Evolutionary conservation across 2,888 invertebrate genomes (phyloP).

Genomic region (Drosophila mercatorum): DNA sequence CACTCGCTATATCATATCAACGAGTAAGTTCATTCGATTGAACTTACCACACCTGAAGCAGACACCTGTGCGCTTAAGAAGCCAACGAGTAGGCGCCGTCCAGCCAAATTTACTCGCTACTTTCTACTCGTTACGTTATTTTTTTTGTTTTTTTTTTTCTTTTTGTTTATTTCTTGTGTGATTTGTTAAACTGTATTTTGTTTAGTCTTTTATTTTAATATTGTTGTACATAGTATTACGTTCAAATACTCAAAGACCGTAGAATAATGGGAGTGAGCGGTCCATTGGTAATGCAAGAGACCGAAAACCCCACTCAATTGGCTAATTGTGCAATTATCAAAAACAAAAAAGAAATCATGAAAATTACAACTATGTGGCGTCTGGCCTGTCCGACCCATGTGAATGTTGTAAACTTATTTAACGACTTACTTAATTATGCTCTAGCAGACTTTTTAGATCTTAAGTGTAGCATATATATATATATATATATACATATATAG

Average conservation of each 20-base stretch:
- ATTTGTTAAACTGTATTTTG: conserved; percentile 72
- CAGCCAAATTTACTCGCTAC: conserved; percentile 26
- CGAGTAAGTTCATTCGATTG: neutral
- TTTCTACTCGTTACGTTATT: conserved; percentile 20
- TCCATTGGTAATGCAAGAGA: conserved; percentile 49
- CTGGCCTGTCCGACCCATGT: conserved; percentile 21
- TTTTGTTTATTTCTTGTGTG: conserved; percentile 51
- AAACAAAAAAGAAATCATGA: conserved; percentile 28
- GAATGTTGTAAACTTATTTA: conserved; percentile 69
- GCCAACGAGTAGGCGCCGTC: conserved; percentile 18
- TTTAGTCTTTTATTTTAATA: conserved; percentile 46
- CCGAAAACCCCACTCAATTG: conserved; percentile 65
- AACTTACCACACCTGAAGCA: neutral
- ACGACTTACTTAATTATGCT: conserved; percentile 68
- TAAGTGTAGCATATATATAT: neutral
- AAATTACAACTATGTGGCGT: conserved; percentile 37
- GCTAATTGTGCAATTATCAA: conserved; percentile 76
- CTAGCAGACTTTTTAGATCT: conserved; percentile 52
- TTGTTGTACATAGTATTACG: conserved; percentile 59
- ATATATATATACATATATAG: neutral
- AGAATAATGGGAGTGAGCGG: conserved; percentile 61
- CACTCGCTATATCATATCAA: no score
- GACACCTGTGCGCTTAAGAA: neutral
- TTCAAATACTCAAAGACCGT: conserved; percentile 72
- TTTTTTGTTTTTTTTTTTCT: conserved; percentile 4